These are phyloP conservation scores for Mastomys coucha DNA, from an alignment of 2,113 vertebrate genomes.

Conservation along the genomic window DNA sequence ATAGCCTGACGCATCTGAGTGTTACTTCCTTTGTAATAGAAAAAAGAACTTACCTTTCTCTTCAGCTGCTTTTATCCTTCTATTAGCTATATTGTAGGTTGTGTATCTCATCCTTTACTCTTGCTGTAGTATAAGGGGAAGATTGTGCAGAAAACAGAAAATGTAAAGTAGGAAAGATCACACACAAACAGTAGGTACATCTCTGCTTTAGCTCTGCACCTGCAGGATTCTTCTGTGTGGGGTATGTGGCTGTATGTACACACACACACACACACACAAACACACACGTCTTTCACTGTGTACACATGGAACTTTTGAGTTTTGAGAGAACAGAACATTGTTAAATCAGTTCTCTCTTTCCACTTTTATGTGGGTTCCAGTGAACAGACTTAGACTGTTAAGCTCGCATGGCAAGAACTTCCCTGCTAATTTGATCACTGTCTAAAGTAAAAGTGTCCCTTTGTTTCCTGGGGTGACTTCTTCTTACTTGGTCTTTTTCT, in stretches of 20 bases:
- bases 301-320: background rate
- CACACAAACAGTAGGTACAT: background rate
- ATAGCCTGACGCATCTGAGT: background rate
- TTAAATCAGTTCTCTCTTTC: background rate
- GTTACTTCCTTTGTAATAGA: slow-evolving; percentile 24
- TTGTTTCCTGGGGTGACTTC: background rate
- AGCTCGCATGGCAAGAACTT: background rate
- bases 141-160: background rate
- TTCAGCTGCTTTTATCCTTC: slow-evolving; percentile 28
- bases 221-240: background rate
- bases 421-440: background rate
- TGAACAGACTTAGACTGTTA: background rate
- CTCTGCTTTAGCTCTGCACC: slow-evolving; percentile 10
- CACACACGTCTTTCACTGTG: background rate
- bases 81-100: background rate
- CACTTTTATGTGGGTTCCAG: background rate
- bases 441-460: background rate
- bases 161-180: slow-evolving; percentile 26
- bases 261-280: background rate
- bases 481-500: background rate
- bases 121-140: background rate
- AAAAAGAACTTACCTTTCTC: background rate
- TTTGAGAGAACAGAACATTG: background rate
- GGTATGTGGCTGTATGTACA: background rate
- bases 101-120: background rate